Conservation (phyloP, 1,140 invertebrate genomes). For the Cydia pomonella region DNA sequence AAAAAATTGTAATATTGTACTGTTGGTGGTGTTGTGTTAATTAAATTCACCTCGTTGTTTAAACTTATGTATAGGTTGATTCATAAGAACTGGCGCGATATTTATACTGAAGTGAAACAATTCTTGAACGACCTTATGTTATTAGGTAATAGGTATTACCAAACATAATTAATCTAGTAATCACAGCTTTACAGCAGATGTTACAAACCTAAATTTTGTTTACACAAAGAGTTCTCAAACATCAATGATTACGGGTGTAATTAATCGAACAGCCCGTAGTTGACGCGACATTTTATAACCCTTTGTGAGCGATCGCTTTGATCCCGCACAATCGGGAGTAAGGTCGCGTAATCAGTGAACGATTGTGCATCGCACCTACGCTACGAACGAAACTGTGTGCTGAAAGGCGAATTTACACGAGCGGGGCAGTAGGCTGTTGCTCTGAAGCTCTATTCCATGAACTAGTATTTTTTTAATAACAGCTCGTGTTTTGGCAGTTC, state of each 20-base stretch:
- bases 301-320: constrained; percentile 69
- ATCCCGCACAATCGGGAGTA: constrained; percentile 56
- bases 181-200: not conserved
- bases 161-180: not conserved
- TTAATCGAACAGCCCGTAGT: constrained; percentile 30
- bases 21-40: no score
- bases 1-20: no score
- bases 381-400: constrained; percentile 20
- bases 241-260: constrained; percentile 20
- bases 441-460: no score
- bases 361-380: constrained; percentile 46
- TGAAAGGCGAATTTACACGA: not conserved
- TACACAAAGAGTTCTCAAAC: constrained; percentile 24
- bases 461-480: no score
- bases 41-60: no score
- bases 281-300: constrained; percentile 62
- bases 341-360: constrained; percentile 52
- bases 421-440: not conserved
- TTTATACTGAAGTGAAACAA: no score
- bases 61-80: no score
- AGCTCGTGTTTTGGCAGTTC: not conserved
- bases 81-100: no score
- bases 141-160: not conserved
- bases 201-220: constrained; percentile 20
- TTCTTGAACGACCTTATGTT: not conserved